A percentile compares a stretch with the other conserved stretches of the same genome.
Conservation (phyloP, 1,140 invertebrate genomes). For the Lasaia peninsularis region DNA sequence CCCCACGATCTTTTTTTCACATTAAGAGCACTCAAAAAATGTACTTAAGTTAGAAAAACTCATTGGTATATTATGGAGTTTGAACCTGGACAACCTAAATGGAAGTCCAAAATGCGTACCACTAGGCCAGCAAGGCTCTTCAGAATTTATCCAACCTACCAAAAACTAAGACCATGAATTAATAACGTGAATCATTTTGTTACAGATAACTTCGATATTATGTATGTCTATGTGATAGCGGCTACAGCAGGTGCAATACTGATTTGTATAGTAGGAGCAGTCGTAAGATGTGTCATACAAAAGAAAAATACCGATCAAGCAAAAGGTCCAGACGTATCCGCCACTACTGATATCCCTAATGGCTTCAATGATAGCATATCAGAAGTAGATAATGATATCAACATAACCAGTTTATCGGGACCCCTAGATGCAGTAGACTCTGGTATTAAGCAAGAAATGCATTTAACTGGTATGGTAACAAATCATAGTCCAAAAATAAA, state of each 20-base stretch:
- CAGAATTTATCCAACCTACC: too few relatives aligned
- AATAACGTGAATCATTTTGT: not conserved
- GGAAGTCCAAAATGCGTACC: too few relatives aligned
- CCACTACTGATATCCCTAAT: slow-evolving; percentile 73
- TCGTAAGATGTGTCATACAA: slow-evolving; percentile 53
- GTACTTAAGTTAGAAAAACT: too few relatives aligned
- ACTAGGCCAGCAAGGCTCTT: too few relatives aligned
- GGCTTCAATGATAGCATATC: slow-evolving; percentile 77
- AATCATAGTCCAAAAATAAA: slow-evolving; percentile 67
- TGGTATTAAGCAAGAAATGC: slow-evolving; percentile 64
- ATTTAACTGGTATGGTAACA: slow-evolving; percentile 59
- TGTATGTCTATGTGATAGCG: slow-evolving; percentile 67
- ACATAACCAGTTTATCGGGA: slow-evolving; percentile 68
- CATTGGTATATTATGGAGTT: too few relatives aligned
- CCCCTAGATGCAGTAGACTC: slow-evolving; percentile 68
- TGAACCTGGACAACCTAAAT: too few relatives aligned
- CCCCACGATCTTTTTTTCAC: too few relatives aligned
- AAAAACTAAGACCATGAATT: too few relatives aligned
- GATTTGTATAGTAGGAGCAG: slow-evolving; percentile 49
- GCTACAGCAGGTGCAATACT: slow-evolving; percentile 47
- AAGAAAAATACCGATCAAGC: slow-evolving; percentile 55
- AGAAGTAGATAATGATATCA: slow-evolving; percentile 75
- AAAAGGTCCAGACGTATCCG: slow-evolving; percentile 72
- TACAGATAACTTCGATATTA: slow-evolving; percentile 61
- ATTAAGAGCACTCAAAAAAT: too few relatives aligned